Percentiles rank a stretch among this genome's conserved stretches.
Conservation (phyloP, 1,140 invertebrate species). For the Drosophila hydei region DNA sequence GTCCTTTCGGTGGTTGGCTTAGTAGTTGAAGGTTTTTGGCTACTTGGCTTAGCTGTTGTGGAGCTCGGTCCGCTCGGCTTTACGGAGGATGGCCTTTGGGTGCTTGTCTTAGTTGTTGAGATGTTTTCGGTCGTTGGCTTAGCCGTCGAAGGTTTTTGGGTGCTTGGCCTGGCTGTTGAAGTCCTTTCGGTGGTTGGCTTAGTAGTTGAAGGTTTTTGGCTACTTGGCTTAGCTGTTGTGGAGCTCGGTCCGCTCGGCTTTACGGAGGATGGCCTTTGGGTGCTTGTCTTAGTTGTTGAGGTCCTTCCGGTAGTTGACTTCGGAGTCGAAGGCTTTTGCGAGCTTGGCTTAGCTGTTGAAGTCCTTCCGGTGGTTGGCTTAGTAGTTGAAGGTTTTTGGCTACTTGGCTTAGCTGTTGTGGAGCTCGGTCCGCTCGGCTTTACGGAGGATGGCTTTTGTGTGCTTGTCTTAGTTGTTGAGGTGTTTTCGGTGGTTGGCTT, state of each 20-base stretch:
- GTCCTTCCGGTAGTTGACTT: too few relatives aligned
- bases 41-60: neutral
- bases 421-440: constrained; percentile 1
- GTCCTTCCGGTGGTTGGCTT: constrained; percentile 1
- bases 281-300: neutral
- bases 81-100: neutral
- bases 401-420: constrained; percentile 9
- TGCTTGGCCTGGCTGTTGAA: neutral
- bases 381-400: neutral
- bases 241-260: neutral
- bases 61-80: neutral
- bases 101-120: neutral
- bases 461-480: neutral
- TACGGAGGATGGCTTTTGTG: neutral
- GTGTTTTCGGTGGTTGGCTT: neutral
- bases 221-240: neutral
- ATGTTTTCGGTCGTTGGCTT: neutral
- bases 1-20: neutral
- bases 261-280: neutral
- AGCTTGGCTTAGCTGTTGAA: neutral
- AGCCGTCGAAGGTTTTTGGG: neutral
- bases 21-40: neutral
- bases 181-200: neutral
- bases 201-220: neutral
- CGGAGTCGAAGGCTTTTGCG: neutral